Conservation (phyloP, 2,888 invertebrate species). For the Orthonevra nobilis region DNA sequence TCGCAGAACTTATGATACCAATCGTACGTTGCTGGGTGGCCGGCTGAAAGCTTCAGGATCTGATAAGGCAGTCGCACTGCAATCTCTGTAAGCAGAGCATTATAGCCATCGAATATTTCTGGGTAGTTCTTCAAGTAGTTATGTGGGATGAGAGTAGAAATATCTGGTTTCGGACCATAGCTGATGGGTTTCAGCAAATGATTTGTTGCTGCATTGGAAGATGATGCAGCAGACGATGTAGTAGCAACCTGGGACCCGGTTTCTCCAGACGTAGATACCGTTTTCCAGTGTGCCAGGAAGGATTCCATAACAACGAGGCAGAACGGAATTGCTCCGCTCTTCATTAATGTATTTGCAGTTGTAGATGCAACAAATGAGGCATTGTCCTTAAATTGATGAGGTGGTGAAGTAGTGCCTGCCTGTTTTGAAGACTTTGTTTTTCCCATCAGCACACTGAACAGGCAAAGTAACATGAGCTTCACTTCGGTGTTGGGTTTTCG, state of each 20-base stretch:
- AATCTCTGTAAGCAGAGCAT: slow-evolving; percentile 97
- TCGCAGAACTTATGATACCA: slow-evolving; percentile 86
- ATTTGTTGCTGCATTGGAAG: slow-evolving; percentile 80
- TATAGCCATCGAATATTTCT: slow-evolving; percentile 96
- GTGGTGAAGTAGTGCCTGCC: slow-evolving; percentile 79
- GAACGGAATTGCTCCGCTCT: slow-evolving; percentile 86
- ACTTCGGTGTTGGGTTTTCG: slow-evolving; percentile 90
- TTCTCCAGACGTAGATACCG: slow-evolving; percentile 74
- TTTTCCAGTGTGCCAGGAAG: slow-evolving; percentile 89
- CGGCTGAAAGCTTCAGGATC: slow-evolving; percentile 82
- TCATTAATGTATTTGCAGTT: slow-evolving; percentile 86
- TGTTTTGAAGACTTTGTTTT: slow-evolving; percentile 79
- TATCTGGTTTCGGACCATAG: slow-evolving; percentile 92
- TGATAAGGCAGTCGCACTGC: slow-evolving; percentile 96
- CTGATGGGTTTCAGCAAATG: slow-evolving; percentile 89
- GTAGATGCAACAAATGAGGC: slow-evolving; percentile 84
- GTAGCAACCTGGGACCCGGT: slow-evolving; percentile 8
- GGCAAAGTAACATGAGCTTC: slow-evolving; percentile 91
- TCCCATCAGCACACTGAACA: slow-evolving; percentile 85
- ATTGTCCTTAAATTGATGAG: slow-evolving; percentile 82
- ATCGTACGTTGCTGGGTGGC: slow-evolving; percentile 78
- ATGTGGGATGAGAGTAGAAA: slow-evolving; percentile 96
- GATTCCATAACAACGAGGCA: slow-evolving; percentile 87
- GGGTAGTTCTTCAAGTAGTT: slow-evolving; percentile 95
- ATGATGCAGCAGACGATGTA: slow-evolving; percentile 24